Conservation (phyloP, 2,888 invertebrate species). For the Drosophila bunnanda region DNA sequence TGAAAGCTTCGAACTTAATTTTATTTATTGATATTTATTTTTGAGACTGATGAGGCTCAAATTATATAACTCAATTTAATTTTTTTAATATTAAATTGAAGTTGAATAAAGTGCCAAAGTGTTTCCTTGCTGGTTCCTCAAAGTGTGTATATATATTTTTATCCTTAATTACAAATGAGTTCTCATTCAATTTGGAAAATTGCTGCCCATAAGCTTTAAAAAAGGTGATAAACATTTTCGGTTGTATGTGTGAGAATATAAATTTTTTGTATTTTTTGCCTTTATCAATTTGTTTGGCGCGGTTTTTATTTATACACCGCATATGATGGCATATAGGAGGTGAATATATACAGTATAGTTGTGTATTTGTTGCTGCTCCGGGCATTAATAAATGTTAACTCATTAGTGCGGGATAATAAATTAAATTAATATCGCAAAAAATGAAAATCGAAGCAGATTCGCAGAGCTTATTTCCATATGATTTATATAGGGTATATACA, state of each 20-base stretch:
- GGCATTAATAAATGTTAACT: constrained; percentile 73
- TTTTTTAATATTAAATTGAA: background rate
- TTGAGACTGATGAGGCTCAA: background rate
- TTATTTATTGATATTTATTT: constrained; percentile 19
- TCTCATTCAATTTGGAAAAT: constrained; percentile 55
- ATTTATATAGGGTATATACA: constrained; percentile 58
- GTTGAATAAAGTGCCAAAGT: background rate
- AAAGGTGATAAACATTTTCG: constrained; percentile 56
- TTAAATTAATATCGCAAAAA: constrained; percentile 68
- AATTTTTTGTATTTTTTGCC: background rate
- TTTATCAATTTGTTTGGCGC: constrained; percentile 53
- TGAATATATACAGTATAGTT: constrained; percentile 19
- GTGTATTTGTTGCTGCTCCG: background rate
- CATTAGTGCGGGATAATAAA: constrained; percentile 71
- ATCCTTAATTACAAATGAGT: constrained; percentile 47
- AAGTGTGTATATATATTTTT: constrained; percentile 16
- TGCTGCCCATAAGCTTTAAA: constrained; percentile 58
- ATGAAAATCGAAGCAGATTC: constrained; percentile 45
- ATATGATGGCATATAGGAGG: constrained; percentile 25
- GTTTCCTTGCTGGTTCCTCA: background rate
- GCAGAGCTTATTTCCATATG: constrained; percentile 63
- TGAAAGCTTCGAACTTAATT: constrained; percentile 60
- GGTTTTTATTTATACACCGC: constrained; percentile 42
- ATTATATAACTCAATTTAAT: background rate
- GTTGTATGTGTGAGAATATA: constrained; percentile 15